Percentiles rank a stretch among this genome's conserved stretches.
These are phyloP conservation scores for Enteromius viviparus DNA, from an alignment of 2,797 vertebrate species.

Conservation along the genomic window DNA sequence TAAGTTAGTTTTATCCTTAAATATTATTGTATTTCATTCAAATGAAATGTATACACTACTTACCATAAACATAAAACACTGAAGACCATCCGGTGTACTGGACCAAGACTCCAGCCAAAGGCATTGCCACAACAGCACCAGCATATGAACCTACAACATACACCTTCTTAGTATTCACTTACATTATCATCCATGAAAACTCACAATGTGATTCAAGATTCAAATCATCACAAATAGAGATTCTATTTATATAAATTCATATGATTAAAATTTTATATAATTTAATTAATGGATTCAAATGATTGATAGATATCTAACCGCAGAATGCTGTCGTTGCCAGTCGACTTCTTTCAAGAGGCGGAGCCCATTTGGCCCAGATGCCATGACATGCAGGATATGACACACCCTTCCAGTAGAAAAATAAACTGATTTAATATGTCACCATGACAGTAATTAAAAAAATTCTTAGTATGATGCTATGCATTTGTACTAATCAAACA, in stretches of 20 bases:
- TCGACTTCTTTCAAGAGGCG: slow-evolving; percentile 83
- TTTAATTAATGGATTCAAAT: neutral
- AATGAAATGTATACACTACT: slow-evolving; percentile 48
- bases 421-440: neutral
- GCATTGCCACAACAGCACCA: slow-evolving; percentile 86
- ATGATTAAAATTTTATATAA: neutral
- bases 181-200: neutral
- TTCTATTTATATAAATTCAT: neutral
- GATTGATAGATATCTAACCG: slow-evolving; percentile 68
- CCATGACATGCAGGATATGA: slow-evolving; percentile 87
- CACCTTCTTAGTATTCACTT: neutral
- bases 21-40: neutral
- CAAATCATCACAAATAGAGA: neutral
- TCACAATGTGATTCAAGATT: neutral
- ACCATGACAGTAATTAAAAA: neutral
- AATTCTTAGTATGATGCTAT: neutral
- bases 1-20: no score
- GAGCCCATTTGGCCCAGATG: slow-evolving; percentile 89
- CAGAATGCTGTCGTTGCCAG: slow-evolving; percentile 87
- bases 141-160: slow-evolving; percentile 80
- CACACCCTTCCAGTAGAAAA: slow-evolving; percentile 74
- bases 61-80: slow-evolving; percentile 87
- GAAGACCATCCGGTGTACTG: slow-evolving; percentile 86
- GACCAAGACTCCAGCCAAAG: slow-evolving; percentile 83
- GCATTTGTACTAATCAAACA: neutral